A percentile compares a stretch with the other conserved stretches of the same genome.
Evolutionary conservation across 2,797 vertebrate genomes (phyloP).

Genomic region (Rhinogobio ventralis): DNA sequence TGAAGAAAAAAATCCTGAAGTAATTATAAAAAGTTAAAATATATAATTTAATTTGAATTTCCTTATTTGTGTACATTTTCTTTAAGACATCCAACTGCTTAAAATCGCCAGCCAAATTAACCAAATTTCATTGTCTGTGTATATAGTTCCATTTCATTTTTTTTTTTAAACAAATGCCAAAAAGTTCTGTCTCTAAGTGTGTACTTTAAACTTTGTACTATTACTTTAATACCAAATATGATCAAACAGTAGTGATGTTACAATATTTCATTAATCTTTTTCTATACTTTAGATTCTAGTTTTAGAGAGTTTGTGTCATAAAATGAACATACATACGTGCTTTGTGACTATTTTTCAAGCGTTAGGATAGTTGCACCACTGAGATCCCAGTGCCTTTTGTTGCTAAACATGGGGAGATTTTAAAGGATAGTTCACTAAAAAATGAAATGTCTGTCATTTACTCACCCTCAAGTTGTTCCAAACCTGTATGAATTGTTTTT

Average conservation of each 20-base stretch:
- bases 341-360: background rate
- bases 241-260: slow-evolving; percentile 9
- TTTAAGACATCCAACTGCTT: background rate
- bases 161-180: slow-evolving; percentile 39
- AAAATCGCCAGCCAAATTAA: slow-evolving; percentile 8
- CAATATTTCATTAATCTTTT: background rate
- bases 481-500: background rate
- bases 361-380: background rate
- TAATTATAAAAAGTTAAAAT: background rate
- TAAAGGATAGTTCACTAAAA: background rate
- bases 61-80: background rate
- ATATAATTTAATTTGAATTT: background rate
- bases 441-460: background rate
- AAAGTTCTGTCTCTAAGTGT: slow-evolving; percentile 32
- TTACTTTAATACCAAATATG: slow-evolving; percentile 27
- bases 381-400: slow-evolving; percentile 34
- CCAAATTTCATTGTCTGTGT: background rate
- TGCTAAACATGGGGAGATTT: slow-evolving; percentile 5
- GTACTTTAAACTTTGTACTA: background rate
- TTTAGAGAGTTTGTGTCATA: slow-evolving; percentile 9
- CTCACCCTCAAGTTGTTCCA: background rate
- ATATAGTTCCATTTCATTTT: background rate
- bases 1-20: background rate
- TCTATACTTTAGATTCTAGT: background rate
- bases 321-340: background rate